Evolutionary conservation across 1,140 invertebrate species (phyloP).

Genomic region (Microvelia longipes): DNA sequence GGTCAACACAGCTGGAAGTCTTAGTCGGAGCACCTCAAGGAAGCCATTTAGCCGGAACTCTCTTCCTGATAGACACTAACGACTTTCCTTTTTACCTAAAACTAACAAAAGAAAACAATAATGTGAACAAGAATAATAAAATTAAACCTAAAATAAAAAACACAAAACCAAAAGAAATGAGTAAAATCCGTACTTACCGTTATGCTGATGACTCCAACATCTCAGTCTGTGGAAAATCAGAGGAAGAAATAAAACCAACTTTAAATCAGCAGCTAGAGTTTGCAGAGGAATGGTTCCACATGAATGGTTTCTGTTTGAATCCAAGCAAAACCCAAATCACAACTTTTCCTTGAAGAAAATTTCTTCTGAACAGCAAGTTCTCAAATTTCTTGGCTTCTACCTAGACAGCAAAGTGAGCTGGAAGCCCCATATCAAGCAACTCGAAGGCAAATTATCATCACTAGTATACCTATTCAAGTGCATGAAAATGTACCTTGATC

Average conservation of each 20-base stretch:
- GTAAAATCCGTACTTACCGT: not conserved
- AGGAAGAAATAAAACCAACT: not conserved
- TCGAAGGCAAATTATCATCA: not conserved
- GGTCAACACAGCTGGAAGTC: not conserved
- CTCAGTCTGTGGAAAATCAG: not conserved
- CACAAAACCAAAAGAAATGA: not conserved
- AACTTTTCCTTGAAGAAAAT: not conserved
- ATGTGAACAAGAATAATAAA: not conserved
- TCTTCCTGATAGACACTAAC: not conserved
- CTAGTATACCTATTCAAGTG: too few relatives aligned
- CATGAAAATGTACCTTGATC: too few relatives aligned
- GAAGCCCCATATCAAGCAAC: not conserved
- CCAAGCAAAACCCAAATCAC: not conserved
- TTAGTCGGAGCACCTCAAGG: not conserved
- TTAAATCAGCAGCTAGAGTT: not conserved
- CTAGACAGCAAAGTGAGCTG: not conserved
- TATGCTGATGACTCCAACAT: not conserved
- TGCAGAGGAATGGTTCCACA: not conserved
- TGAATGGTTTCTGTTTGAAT: not conserved
- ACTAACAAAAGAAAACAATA: not conserved
- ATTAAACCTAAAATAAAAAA: not conserved
- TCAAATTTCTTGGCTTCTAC: not conserved
- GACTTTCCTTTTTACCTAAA: not conserved
- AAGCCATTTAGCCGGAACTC: not conserved
- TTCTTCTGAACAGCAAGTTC: not conserved